A percentile compares a stretch with the other conserved stretches of the same genome.
Evolutionary conservation across 2,113 vertebrate species (phyloP).

Genomic region (Lagenorhynchus albirostris): DNA sequence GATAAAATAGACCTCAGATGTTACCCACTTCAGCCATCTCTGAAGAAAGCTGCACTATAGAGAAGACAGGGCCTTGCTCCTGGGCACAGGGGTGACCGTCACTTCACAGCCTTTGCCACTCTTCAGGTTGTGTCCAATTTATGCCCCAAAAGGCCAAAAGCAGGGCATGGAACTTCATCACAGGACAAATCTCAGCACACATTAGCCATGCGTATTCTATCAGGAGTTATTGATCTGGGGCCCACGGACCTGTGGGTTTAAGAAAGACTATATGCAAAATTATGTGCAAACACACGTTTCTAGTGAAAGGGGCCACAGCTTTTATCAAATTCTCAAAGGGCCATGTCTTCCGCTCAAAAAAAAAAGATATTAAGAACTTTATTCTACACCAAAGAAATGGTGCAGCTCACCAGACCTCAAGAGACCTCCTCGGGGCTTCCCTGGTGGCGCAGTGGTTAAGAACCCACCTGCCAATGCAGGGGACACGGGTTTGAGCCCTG

Average conservation of each 20-base stretch:
- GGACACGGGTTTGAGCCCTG: too few species aligned
- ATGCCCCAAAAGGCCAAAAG: not conserved
- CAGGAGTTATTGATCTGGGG: not conserved
- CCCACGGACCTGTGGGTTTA: not conserved
- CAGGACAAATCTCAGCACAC: too few species aligned
- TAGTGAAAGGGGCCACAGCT: not conserved
- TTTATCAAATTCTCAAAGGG: not conserved
- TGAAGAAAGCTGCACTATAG: rapidly evolving
- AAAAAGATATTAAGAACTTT: not conserved
- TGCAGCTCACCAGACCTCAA: not conserved
- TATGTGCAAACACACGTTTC: not conserved
- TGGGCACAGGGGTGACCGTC: rapidly evolving
- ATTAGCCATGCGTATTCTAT: rapidly evolving
- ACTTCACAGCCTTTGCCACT: not conserved
- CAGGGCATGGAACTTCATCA: rapidly evolving
- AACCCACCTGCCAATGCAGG: too few species aligned
- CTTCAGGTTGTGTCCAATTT: rapidly evolving
- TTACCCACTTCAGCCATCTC: not conserved
- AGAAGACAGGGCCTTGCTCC: not conserved
- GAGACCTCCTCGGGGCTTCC: not conserved
- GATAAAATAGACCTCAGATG: not conserved
- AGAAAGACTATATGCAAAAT: not conserved
- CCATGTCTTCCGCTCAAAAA: not conserved
- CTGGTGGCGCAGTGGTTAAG: too few species aligned
- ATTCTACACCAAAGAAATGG: not conserved